Evolutionary conservation across 2,888 invertebrate genomes (phyloP).

Genomic region (Pelosia muscerda): DNA sequence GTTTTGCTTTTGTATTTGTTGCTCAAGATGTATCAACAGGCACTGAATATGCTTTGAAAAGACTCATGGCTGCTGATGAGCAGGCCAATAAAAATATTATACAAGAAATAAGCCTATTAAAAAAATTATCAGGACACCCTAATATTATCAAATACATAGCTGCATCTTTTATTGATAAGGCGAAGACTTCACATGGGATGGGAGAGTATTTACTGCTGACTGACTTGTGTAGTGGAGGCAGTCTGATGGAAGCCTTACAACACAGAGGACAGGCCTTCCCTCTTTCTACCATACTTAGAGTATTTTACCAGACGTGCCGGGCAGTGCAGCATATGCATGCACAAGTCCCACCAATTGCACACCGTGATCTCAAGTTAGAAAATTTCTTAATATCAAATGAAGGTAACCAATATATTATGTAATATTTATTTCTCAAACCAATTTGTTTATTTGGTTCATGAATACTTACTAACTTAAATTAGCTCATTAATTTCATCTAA

Average conservation of each 20-base stretch:
- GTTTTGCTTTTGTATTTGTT: conserved; percentile 98
- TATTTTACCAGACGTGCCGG: conserved; percentile 96
- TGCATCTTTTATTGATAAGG: conserved; percentile 93
- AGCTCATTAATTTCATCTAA: background rate
- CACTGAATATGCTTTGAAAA: conserved; percentile 97
- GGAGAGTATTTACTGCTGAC: conserved; percentile 97
- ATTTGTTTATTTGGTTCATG: background rate
- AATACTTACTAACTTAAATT: background rate
- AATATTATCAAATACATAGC: conserved; percentile 97
- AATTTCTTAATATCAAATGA: conserved; percentile 96
- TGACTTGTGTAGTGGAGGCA: conserved; percentile 96
- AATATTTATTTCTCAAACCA: background rate
- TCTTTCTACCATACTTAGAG: conserved; percentile 90
- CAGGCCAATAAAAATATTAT: conserved; percentile 92
- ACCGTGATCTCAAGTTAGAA: conserved; percentile 98
- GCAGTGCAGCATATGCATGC: conserved; percentile 98
- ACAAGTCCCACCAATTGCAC: conserved; percentile 96
- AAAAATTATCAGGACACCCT: conserved; percentile 96
- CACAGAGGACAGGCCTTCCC: conserved; percentile 88
- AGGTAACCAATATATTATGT: conserved; percentile 79
- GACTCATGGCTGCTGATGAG: conserved; percentile 93
- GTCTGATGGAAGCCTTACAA: conserved; percentile 89
- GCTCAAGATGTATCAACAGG: conserved; percentile 95
- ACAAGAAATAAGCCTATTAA: conserved; percentile 94
- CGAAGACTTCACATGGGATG: conserved; percentile 92